phyloP scores from a whole-genome alignment of 1,140 invertebrate genomes.

The Globodera ellingtonae region DNA sequence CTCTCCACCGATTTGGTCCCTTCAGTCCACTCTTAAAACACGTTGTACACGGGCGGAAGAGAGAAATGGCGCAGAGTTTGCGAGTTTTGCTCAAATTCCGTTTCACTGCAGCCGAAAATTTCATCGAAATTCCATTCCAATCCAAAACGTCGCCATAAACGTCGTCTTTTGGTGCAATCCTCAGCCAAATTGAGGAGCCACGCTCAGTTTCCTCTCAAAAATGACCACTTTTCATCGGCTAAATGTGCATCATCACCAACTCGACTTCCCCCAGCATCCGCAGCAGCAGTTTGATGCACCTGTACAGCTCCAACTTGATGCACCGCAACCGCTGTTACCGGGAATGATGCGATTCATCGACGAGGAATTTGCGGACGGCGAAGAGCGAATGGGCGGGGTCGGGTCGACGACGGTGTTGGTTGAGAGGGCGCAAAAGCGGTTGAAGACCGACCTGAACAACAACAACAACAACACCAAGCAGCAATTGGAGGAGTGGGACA shows the following conservation, averaged over 20 bases:
- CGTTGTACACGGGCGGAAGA: neutral
- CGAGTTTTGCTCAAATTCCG: neutral
- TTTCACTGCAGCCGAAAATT: neutral
- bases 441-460: neutral
- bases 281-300: neutral
- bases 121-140: neutral
- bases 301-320: neutral
- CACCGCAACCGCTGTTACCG: neutral
- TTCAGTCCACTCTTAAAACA: conserved; percentile 1
- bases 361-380: neutral
- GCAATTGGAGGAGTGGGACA: neutral
- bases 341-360: conserved; percentile 14
- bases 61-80: neutral
- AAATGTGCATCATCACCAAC: neutral
- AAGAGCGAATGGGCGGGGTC: neutral
- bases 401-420: neutral
- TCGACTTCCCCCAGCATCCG: neutral
- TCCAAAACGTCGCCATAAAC: neutral
- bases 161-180: neutral
- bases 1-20: neutral
- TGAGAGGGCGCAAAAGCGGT: neutral
- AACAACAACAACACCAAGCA: neutral
- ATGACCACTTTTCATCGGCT: conserved; percentile 6
- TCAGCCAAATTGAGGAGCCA: conserved; percentile 12
- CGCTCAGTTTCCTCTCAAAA: neutral